Evolutionary conservation across 1,140 invertebrate genomes (phyloP).

Genomic region (Oryctes rhinoceros): DNA sequence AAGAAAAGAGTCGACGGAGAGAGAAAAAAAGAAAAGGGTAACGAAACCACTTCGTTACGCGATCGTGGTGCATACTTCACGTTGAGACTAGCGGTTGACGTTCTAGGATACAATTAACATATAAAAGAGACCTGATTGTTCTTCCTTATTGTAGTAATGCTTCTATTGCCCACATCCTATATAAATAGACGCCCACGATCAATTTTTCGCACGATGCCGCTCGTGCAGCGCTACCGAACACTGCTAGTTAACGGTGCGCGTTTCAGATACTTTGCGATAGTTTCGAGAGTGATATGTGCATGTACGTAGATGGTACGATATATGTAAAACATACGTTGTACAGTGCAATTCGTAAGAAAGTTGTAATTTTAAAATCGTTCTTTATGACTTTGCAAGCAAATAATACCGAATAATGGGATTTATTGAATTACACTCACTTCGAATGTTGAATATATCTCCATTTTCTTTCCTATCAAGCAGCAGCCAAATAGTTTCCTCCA

Average conservation of each 20-base stretch:
- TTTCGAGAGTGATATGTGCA: too few relatives aligned
- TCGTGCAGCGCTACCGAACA: background rate
- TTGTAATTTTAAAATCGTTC: too few relatives aligned
- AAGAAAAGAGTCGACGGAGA: background rate
- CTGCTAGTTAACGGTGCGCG: background rate
- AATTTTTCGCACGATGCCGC: conserved; percentile 36
- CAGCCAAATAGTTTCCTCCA: too few relatives aligned
- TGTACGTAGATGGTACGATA: too few relatives aligned
- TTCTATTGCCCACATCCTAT: conserved; percentile 40
- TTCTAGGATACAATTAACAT: conserved; percentile 36
- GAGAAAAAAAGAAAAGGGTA: conserved; percentile 14
- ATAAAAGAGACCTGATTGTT: conserved; percentile 40
- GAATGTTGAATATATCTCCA: too few relatives aligned
- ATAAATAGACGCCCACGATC: conserved; percentile 32
- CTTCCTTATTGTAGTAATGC: conserved; percentile 39
- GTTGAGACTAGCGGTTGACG: conserved; percentile 14
- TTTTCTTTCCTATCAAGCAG: too few relatives aligned
- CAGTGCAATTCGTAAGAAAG: too few relatives aligned
- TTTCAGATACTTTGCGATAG: background rate
- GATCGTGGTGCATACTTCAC: background rate
- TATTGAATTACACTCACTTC: too few relatives aligned
- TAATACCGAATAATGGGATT: too few relatives aligned
- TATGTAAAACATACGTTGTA: too few relatives aligned
- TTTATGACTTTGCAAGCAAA: too few relatives aligned
- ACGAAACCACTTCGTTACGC: conserved; percentile 1